A percentile compares a stretch with the other conserved stretches of the same genome.
Conservation (phyloP, 2,113 vertebrate genomes). For the Regulus satrapa region DNA sequence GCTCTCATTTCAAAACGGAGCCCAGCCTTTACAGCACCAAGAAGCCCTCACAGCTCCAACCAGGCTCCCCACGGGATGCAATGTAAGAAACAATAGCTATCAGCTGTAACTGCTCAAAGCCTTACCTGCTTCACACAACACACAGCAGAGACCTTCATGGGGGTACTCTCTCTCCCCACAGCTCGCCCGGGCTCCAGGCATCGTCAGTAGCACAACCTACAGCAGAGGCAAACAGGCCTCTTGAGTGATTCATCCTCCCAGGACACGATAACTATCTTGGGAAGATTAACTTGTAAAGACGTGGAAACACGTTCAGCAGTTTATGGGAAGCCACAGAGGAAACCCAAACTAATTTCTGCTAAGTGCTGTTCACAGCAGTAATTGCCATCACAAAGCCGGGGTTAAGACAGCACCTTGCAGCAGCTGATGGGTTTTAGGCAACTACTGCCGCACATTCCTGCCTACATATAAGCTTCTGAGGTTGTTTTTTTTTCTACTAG, state of each 20-base stretch:
- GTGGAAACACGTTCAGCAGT: not conserved
- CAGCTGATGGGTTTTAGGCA: not conserved
- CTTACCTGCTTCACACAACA: conserved; percentile 27
- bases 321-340: conserved; percentile 19
- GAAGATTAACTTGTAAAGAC: not conserved
- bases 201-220: not conserved
- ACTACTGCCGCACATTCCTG: accelerated
- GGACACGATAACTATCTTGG: not conserved
- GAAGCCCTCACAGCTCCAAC: not conserved
- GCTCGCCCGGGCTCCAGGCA: not conserved
- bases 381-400: not conserved
- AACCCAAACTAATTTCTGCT: conserved; percentile 24
- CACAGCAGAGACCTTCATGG: not conserved
- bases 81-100: accelerated
- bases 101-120: not conserved
- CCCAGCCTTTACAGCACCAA: not conserved
- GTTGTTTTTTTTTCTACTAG: not conserved
- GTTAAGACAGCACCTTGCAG: not conserved
- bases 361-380: not conserved
- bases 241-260: not conserved
- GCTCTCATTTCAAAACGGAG: accelerated
- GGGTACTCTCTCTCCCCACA: not conserved
- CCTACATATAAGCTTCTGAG: not conserved
- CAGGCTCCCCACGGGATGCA: accelerated
- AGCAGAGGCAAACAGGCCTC: not conserved